Evolutionary conservation across 2,797 vertebrate species (phyloP), one percentile per base, ranked within the genome.

Genomic region (Huso huso): DNA sequence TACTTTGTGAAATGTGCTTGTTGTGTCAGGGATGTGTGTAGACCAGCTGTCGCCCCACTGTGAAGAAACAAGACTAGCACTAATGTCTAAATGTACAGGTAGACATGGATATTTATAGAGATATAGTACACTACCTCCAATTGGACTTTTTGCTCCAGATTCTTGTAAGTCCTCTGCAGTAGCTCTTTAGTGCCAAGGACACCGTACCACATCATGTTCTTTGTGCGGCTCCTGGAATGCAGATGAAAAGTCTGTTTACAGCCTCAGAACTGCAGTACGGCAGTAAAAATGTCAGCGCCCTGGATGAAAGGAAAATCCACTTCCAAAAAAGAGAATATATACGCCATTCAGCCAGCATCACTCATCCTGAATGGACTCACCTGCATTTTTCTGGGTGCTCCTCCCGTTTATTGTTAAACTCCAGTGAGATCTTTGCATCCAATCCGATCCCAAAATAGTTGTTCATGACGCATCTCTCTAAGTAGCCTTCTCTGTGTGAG

Each of bases 181-280:
- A 98, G 88, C 77, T 99, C 96, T 78, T 95, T 95, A 0, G 96
- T 99, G 63, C 96, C 96, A 79, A 99, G 82, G 61, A 99, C 96
- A 11, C 96, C 96, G 63, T 99, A 99, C 96, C 96, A 99, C 96
- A 99, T 98, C 94, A 98, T 93, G 77, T 99, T 99, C 86, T 99
- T 99, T 0, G 96, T 99, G 37, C 96, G 92, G 80, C 96, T 99
- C 86, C 96, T 99, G 74, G 59, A 80, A 78, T 68, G 61, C 1
- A 68, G 66, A 77, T 5, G 37, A 37, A 37, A 37, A 4, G 37
- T 37, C 37, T 4, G 37, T 37, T 37, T 37, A 37, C 37, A 37
- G 37, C 15, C 49, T 0, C 51, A 9, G 51, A 12, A 53, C 51
- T 37, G 23, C 23, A 37, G 23, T 37, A 6, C 51, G 3, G 11